phyloP scores from a whole-genome alignment of 2,888 invertebrate species.

The Notodonta dromedarius region DNA sequence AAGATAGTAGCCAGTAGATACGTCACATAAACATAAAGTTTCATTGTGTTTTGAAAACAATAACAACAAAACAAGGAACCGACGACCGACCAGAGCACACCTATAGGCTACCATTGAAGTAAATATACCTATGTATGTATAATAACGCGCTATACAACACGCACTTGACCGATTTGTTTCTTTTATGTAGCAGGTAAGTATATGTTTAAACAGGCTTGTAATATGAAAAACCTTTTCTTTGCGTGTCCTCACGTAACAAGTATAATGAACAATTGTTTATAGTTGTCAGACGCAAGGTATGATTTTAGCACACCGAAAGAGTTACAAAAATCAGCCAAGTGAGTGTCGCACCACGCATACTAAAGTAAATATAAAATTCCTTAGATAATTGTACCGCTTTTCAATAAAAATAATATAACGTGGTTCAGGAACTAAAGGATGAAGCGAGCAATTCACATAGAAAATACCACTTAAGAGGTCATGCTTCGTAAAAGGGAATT shows the following conservation, averaged over 20 bases:
- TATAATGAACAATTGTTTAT: not conserved
- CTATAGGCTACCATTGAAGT: not conserved
- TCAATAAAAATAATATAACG: too few relatives aligned
- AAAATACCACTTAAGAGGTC: too few relatives aligned
- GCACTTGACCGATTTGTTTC: constrained; percentile 11
- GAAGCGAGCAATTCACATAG: too few relatives aligned
- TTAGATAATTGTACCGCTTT: too few relatives aligned
- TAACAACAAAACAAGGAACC: constrained; percentile 9
- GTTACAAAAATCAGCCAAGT: not conserved
- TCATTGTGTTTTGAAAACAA: constrained; percentile 10
- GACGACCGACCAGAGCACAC: not conserved
- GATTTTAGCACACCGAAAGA: not conserved
- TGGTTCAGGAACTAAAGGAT: too few relatives aligned
- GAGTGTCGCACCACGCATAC: too few relatives aligned
- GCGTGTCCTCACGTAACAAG: not conserved
- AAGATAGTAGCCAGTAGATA: too few relatives aligned
- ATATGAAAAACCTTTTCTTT: constrained; percentile 4
- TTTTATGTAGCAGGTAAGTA: not conserved
- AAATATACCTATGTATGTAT: not conserved
- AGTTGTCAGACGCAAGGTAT: not conserved
- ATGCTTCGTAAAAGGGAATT: too few relatives aligned
- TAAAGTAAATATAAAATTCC: too few relatives aligned
- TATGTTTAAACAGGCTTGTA: constrained; percentile 9
- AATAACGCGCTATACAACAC: constrained; percentile 9
- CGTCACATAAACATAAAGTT: not conserved